Evolutionary conservation across 2,113 vertebrate genomes (phyloP).

Genomic region (Epinephelus cyanopodus): DNA sequence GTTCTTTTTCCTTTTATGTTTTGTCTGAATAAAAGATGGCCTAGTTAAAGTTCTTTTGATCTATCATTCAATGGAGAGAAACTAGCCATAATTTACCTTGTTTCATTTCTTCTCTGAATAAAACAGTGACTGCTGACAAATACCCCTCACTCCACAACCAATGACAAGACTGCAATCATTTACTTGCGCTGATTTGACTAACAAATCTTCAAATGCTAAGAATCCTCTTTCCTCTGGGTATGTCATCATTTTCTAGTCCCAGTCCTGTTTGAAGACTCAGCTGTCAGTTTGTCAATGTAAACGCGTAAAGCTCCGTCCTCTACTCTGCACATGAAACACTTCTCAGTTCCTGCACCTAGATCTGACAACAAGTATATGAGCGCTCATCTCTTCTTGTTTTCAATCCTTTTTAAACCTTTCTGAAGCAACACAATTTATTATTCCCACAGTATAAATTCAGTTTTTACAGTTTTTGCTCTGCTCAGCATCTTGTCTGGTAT

Average conservation of each 20-base stretch:
- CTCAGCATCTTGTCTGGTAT: constrained; percentile 23
- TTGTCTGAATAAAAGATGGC: neutral
- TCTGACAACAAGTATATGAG: constrained; percentile 4
- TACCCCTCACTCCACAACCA: neutral
- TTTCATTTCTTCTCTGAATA: neutral
- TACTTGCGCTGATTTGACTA: neutral
- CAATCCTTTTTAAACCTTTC: constrained; percentile 16
- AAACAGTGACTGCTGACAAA: constrained; percentile 2
- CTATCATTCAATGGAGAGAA: neutral
- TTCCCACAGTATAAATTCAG: constrained; percentile 27
- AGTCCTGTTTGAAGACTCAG: constrained; percentile 16
- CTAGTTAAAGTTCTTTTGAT: neutral
- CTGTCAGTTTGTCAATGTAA: constrained; percentile 26
- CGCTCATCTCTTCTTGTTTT: constrained; percentile 16
- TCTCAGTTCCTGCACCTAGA: constrained; percentile 22
- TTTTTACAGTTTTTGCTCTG: constrained; percentile 8
- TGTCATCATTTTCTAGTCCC: constrained; percentile 16
- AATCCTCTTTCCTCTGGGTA: constrained; percentile 14
- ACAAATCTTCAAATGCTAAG: constrained; percentile 7
- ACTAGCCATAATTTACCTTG: neutral
- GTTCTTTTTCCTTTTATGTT: neutral
- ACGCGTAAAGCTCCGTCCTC: constrained; percentile 18
- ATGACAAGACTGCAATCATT: neutral
- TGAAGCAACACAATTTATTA: constrained; percentile 39
- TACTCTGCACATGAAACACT: constrained; percentile 27